Evolutionary conservation across 2,113 vertebrate genomes (phyloP).

Genomic region (Turnix velox): DNA sequence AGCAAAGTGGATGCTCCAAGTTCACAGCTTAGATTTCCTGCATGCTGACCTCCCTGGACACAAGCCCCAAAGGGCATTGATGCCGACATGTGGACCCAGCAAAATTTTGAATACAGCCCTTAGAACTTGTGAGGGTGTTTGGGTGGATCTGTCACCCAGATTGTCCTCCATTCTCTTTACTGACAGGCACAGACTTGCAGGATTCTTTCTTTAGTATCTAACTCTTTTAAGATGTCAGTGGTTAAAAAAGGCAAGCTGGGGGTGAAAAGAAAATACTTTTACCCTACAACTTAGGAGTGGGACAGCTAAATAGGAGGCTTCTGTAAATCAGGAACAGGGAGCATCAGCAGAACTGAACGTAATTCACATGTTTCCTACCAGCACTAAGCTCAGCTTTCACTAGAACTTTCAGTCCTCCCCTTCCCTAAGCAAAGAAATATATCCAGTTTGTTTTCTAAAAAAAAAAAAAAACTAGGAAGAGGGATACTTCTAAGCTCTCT

Average conservation of each 20-base stretch:
- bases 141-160: not conserved
- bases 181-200: not conserved
- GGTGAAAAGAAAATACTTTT: not conserved
- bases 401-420: slow-evolving; percentile 1
- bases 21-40: not conserved
- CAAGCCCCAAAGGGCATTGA: not conserved
- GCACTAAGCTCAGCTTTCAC: not conserved
- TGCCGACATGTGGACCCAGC: not conserved
- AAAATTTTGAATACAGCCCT: not conserved
- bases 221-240: not conserved
- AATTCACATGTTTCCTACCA: not conserved
- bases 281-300: not conserved
- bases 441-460: slow-evolving; percentile 19
- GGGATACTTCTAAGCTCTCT: slow-evolving; percentile 39
- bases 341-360: not conserved
- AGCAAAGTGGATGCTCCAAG: not conserved
- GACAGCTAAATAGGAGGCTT: not conserved
- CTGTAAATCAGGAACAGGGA: not conserved
- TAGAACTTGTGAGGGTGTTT: not conserved
- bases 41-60: fast-evolving
- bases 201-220: not conserved
- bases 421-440: not conserved
- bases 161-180: not conserved
- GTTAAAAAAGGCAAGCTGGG: not conserved
- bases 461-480: slow-evolving; percentile 1